Evolutionary conservation across 2,888 invertebrate genomes (phyloP), one percentile per base, ranked within the genome.

Genomic region (Leptinotarsa tumamoca): DNA sequence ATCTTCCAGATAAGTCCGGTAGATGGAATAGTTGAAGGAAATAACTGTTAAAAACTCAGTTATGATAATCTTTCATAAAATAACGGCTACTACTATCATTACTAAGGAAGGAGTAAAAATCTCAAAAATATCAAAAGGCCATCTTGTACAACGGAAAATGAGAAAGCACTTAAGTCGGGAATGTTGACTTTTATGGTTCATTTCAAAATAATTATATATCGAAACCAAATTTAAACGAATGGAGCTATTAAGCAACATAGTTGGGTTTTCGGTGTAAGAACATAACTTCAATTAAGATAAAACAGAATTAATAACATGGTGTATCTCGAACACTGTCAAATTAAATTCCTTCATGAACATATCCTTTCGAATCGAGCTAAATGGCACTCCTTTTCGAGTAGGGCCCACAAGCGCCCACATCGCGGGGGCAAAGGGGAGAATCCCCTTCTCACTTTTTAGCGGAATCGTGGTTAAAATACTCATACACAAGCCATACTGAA

Each of bases 281-380:
- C 81, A 81, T 79, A 79, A 80, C 80, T 80, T 80, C 81, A 80
- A 81, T 82, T 80, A 82, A 82, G 82, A 82, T 82, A 82, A 82
- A 82, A 80, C 80, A 78, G 80, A 77, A 80, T 80, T 82, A 81
- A 82, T 80, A 82, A 80, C 80, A 82, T 78, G 80, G 77, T 81
- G 79, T 76, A 77, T 77, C 74, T 74, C 66, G 75, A 66, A 74
- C 76, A 77, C 74, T 79, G 79, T 76, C 79, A 77, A 77, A 76
- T 77, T 77, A 79, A 77, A 79, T 79, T 75, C 77, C 68, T 72
- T 75, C 75, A 75, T 75, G 74, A 73, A 77, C 75, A 77, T 77
- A 77, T 77, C 49, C 75, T 73, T 56, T 79, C 72, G 67, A 71
- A 67, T 54, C 49, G 43, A 72, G 52, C 52, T 75, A 75, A 71